phyloP scores from a whole-genome alignment of 1,140 invertebrate species.

The Hormaphis cornu region DNA sequence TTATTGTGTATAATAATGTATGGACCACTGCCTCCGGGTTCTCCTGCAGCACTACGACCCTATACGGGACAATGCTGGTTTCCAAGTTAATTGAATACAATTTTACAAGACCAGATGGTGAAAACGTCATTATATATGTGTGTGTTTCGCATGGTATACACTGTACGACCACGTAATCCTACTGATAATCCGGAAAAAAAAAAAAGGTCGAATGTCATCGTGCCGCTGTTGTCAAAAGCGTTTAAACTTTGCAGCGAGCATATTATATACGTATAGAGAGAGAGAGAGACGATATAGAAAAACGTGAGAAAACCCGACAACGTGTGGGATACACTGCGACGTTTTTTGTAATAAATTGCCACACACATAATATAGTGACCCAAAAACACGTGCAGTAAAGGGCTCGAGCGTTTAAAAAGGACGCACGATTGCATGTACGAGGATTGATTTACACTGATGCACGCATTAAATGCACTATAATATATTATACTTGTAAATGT shows the following conservation, averaged over 20 bases:
- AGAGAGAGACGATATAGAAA: neutral
- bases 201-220: neutral
- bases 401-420: neutral
- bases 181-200: neutral
- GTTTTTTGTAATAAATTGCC: neutral
- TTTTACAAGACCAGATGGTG: constrained; percentile 20
- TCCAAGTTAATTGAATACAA: constrained; percentile 13
- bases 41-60: neutral
- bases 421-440: neutral
- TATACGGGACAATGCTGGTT: neutral
- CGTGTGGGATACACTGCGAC: neutral
- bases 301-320: constrained; percentile 16
- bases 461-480: too few species aligned
- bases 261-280: neutral
- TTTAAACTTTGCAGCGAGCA: neutral
- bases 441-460: too few species aligned
- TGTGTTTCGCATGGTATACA: neutral
- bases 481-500: neutral
- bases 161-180: neutral
- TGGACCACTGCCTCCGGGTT: neutral
- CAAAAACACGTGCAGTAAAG: constrained; percentile 19
- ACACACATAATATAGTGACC: neutral
- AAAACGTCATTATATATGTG: neutral
- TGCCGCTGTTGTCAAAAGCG: neutral
- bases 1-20: neutral